phyloP scores from a whole-genome alignment of 1,140 invertebrate species.

The Procambarus clarkii region DNA sequence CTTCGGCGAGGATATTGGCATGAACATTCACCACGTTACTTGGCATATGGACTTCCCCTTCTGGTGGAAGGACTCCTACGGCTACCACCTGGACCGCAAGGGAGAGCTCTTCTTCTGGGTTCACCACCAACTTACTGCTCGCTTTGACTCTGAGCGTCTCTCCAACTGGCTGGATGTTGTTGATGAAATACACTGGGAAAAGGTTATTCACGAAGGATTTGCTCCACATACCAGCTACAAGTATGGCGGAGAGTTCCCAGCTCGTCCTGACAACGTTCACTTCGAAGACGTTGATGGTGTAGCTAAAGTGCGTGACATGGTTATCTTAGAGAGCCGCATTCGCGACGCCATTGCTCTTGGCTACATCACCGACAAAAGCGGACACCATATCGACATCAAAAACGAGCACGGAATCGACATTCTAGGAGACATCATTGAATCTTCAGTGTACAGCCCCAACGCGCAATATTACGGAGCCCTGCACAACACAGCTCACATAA shows the following conservation, averaged over 20 bases:
- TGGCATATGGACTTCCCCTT: slow-evolving; percentile 77
- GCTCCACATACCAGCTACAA: slow-evolving; percentile 80
- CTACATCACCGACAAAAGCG: slow-evolving; percentile 15
- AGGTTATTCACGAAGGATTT: slow-evolving; percentile 79
- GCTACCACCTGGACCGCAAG: slow-evolving; percentile 70
- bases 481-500: slow-evolving; percentile 53
- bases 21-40: no score
- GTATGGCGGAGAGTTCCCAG: slow-evolving; percentile 81
- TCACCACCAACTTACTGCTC: slow-evolving; percentile 78
- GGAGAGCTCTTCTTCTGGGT: slow-evolving; percentile 77
- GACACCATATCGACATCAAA: slow-evolving; percentile 32
- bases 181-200: slow-evolving; percentile 75
- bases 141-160: slow-evolving; percentile 78
- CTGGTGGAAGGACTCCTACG: slow-evolving; percentile 76
- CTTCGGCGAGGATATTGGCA: slow-evolving; percentile 82
- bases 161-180: slow-evolving; percentile 77
- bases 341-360: slow-evolving; percentile 46
- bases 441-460: slow-evolving; percentile 51
- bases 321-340: slow-evolving; percentile 38
- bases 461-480: slow-evolving; percentile 39
- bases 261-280: slow-evolving; percentile 77
- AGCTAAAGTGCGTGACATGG: slow-evolving; percentile 45
- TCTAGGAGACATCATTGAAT: slow-evolving; percentile 46
- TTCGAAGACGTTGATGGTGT: slow-evolving; percentile 49
- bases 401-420: slow-evolving; percentile 36